Evolutionary conservation across 1,140 invertebrate genomes (phyloP), one percentile per base, ranked within the genome.

Genomic region (Mycetomoellerius zeteki): DNA sequence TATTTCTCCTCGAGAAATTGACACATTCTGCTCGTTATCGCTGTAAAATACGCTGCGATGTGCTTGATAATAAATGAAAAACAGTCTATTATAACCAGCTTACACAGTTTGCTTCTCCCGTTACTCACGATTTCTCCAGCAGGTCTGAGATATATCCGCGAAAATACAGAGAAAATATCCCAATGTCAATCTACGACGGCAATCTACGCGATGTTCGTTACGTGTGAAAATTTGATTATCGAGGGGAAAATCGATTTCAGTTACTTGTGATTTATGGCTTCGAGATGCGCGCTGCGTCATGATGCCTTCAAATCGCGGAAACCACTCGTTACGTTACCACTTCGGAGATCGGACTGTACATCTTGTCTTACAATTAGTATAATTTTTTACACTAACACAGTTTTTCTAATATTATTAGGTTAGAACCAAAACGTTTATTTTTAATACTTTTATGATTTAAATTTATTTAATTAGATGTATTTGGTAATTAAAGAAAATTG

Each of bases 141-240:
- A 72, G 27, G 6, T 82, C 19, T 30, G 37, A 43, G 65, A 82
- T 33, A 73, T 21, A 43, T 30, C 19, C 2, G 52, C 6, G 24
- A 72, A 82, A 82, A 64, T 12, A 6, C 6, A 33, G 8, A 27
- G n/a, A 56, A 71, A 82, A 58, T 58, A 67, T 56, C n/a, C 60
- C 27, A n/a, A 60, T 33, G 72, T 62, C 72, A 77, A 84, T 71
- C 33, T 56, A 75, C 24, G 54, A 60, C 24, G 33, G 33, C 81
- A 64, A 77, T 85, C 24, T 30, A 37, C 52, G 30, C 21, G 80
- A 82, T 30, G 24, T 78, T 84, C 54, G 56, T 80, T 67, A 56
- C 71, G 84, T 89, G 87, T 76, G 84, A 89, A 89, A 89, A 89
- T 80, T 30, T 73, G 75, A 69, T 88, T 76, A 86, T 65, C 52